phyloP scores from a whole-genome alignment of 2,113 vertebrate species.

The Cryptotis parvus region DNA sequence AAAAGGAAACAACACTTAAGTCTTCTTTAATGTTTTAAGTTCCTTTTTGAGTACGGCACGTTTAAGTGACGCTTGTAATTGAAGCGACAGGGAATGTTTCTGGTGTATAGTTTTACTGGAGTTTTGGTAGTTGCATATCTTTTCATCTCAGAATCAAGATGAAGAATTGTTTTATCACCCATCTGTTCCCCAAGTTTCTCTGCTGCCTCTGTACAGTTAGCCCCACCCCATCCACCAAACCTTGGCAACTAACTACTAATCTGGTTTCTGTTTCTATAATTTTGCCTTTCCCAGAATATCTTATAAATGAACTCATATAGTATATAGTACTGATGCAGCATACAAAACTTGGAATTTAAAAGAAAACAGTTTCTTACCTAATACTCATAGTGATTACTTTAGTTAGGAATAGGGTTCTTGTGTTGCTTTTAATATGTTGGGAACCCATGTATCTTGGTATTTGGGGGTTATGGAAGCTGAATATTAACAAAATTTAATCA shows the following conservation, averaged over 20 bases:
- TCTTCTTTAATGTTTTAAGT: constrained; percentile 8
- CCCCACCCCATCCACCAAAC: too few relatives aligned
- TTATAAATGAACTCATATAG: background rate
- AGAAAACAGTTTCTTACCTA: constrained; percentile 35
- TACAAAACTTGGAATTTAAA: constrained; percentile 30
- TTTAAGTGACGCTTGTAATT: background rate
- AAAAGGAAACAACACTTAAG: background rate
- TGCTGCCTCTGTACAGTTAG: background rate
- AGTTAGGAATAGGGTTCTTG: constrained; percentile 1
- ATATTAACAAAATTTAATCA: background rate
- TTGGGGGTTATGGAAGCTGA: constrained; percentile 40
- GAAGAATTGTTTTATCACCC: background rate
- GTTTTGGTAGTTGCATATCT: background rate
- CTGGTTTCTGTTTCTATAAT: constrained; percentile 11
- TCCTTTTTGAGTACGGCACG: background rate
- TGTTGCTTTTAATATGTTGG: background rate
- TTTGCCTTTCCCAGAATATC: background rate
- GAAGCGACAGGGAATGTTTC: background rate
- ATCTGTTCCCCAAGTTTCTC: too few relatives aligned
- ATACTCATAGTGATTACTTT: background rate
- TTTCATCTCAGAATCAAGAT: background rate
- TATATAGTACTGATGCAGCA: background rate
- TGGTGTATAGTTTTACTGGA: background rate
- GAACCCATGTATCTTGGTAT: background rate
- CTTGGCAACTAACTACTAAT: background rate